Percentiles rank a stretch among this genome's conserved stretches.
These are phyloP conservation scores for Oreochromis aureus DNA, from an alignment of 2,113 vertebrate species.

Conservation along the genomic window DNA sequence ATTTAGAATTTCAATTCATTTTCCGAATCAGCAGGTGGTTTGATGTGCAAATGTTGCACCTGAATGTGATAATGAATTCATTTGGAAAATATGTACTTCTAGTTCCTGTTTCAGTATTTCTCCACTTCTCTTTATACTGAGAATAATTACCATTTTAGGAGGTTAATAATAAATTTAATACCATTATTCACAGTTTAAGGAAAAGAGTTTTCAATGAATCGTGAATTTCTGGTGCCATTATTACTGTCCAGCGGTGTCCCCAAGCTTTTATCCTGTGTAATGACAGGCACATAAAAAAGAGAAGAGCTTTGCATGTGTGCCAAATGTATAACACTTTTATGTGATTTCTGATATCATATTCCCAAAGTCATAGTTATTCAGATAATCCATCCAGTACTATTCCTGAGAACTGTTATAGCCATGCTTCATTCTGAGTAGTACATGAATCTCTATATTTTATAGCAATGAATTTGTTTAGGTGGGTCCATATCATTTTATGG, in stretches of 20 bases:
- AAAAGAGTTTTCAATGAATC: neutral
- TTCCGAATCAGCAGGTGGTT: neutral
- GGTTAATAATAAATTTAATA: neutral
- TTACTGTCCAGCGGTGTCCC: neutral
- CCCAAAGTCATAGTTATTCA: neutral
- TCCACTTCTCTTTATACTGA: neutral
- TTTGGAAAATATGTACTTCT: neutral
- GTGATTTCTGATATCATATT: neutral
- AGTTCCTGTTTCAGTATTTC: neutral
- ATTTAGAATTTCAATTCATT: neutral
- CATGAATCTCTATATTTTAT: neutral
- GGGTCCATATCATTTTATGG: neutral
- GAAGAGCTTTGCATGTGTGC: neutral
- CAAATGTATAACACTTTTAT: neutral
- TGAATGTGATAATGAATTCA: neutral
- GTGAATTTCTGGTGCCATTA: neutral
- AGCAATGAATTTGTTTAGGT: neutral
- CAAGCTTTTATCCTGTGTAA: neutral
- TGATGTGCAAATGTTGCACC: neutral
- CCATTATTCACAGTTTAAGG: neutral
- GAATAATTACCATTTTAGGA: neutral
- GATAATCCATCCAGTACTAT: neutral
- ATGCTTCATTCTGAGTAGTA: neutral
- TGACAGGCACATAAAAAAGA: neutral
- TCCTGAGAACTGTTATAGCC: neutral